Conservation (phyloP, 1,140 invertebrate genomes). For the Listronotus bonariensis region DNA sequence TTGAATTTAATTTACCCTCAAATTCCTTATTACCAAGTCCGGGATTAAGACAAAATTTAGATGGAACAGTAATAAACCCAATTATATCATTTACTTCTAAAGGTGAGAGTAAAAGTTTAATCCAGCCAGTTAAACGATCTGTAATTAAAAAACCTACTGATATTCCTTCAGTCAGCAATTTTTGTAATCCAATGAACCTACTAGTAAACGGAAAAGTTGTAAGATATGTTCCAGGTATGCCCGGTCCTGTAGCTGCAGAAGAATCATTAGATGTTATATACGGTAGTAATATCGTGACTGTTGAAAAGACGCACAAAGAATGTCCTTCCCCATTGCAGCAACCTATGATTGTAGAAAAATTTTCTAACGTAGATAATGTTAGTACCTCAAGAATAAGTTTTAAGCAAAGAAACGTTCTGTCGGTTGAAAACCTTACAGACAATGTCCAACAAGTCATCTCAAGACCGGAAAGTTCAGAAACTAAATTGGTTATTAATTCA, state of each 20-base stretch:
- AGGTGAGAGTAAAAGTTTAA: not conserved
- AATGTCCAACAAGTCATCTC: not conserved
- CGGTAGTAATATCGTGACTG: conserved; percentile 28
- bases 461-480: not conserved
- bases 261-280: conserved; percentile 40
- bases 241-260: conserved; percentile 65
- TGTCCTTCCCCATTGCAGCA: conserved; percentile 11
- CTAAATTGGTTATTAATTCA: not conserved
- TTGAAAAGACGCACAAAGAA: conserved; percentile 9
- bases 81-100: conserved; percentile 8
- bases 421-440: conserved; percentile 5
- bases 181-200: conserved; percentile 71
- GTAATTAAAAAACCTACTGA: conserved; percentile 7
- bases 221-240: conserved; percentile 75
- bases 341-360: not conserved
- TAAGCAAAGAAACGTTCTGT: not conserved
- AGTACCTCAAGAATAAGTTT: not conserved
- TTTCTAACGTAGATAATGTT: not conserved
- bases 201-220: conserved; percentile 67
- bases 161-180: conserved; percentile 31
- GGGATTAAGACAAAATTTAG: not conserved
- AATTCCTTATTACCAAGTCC: not conserved
- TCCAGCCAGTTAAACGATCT: conserved; percentile 1
- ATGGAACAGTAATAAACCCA: not conserved
- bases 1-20: not conserved